Evolutionary conservation across 2,113 vertebrate genomes (phyloP), one percentile per base, ranked within the genome.

Genomic region (Sminthopsis crassicaudata): DNA sequence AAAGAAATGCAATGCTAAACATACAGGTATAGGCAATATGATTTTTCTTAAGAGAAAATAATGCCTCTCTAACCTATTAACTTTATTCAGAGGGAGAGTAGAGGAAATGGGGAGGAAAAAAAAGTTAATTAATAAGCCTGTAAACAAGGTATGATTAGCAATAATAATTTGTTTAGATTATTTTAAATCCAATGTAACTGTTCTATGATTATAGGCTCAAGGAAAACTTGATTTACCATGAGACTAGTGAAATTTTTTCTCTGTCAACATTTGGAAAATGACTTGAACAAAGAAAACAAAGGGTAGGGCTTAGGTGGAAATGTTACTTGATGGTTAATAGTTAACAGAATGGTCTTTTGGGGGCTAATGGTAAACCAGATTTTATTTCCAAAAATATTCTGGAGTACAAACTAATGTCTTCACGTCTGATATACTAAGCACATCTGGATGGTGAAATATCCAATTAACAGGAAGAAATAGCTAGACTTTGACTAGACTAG

Each of bases 21-120:
- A 54, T 94, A 48, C 90, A 53, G 11, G 5, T 95, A 23, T 54
- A 91, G 93, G 8, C 27, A 36, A 22, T 27, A 53, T 22, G 30
- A n/a, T n/a, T 96, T 96, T 53, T 93, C 52, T n/a, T 54, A 27
- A 94, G 16, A 95, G 36, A 22, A 93, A 92, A 93, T 76, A 91
- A 93, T 23, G 55, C 0, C 24, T 55, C 0, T 26, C 2, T 25
- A n/a, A 25, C 2, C 50, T 94, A 42, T 0, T 67, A 67, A 7
- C 27, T 12, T 95, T 91, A n/a, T 30, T 95, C 23, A 96, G 89
- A 53, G 27, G 30, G 14, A 5, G 36, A 14, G 3, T 53, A 19
- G 53, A 51, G 30, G 30, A 12, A 16, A 3, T 36, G 27, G 14
- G 16, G n/a, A 76, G 1, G 1, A 76, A 19, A 36, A 42, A 2